A percentile compares a stretch with the other conserved stretches of the same genome.
Evolutionary conservation across 2,113 vertebrate species (phyloP).

Genomic region (Scomber japonicus): DNA sequence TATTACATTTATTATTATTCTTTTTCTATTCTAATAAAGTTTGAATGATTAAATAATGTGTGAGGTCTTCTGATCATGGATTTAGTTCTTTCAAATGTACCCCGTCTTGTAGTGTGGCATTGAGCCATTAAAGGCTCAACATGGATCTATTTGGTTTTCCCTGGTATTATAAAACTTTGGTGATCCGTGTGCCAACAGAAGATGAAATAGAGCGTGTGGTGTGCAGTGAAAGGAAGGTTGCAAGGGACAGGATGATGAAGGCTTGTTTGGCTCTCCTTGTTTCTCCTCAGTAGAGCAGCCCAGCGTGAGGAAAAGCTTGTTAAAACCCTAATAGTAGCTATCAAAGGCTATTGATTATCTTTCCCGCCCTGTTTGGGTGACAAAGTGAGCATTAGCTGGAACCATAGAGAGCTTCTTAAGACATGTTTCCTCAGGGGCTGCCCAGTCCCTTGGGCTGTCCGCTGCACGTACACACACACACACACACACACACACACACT

Average conservation of each 20-base stretch:
- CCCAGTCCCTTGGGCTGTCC: conserved; percentile 67
- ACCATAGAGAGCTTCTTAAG: conserved; percentile 80
- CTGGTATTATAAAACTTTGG: conserved; percentile 23
- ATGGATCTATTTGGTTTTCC: neutral
- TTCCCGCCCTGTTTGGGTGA: conserved; percentile 88
- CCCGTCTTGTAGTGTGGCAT: neutral
- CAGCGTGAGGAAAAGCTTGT: conserved; percentile 86
- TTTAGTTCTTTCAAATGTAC: neutral
- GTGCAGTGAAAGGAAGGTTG: conserved; percentile 51
- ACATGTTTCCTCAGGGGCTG: conserved; percentile 77
- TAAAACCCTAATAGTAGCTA: conserved; percentile 85
- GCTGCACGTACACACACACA: neutral
- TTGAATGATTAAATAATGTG: neutral
- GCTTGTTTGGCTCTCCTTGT: conserved; percentile 57
- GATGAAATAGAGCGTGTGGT: conserved; percentile 38
- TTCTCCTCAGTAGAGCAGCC: conserved; percentile 77
- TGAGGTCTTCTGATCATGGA: too few relatives aligned
- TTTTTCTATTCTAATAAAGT: neutral
- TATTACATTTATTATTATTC: conserved; percentile 80
- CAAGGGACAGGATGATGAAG: conserved; percentile 66
- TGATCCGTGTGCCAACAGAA: conserved; percentile 6
- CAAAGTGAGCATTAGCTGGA: conserved; percentile 87
- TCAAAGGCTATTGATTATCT: conserved; percentile 91
- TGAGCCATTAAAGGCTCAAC: neutral
- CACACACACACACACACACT: conserved; percentile 21